phyloP scores from a whole-genome alignment of 2,797 vertebrate genomes.

The Scarus forsteni region DNA sequence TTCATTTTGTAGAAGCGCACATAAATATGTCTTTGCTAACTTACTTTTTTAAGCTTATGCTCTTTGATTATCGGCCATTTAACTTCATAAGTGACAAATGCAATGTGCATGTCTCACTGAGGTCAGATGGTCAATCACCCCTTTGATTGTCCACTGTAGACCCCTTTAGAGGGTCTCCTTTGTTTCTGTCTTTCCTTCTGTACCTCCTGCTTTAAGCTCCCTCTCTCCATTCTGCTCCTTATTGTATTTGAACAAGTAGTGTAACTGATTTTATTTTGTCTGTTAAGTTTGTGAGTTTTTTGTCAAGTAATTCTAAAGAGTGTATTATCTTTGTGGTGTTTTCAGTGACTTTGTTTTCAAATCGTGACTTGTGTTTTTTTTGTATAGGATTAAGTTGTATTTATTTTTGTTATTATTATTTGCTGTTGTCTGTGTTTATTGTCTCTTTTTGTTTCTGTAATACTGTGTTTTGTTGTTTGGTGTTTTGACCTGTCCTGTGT shows the following conservation, averaged over 20 bases:
- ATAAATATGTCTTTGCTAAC: slow-evolving; percentile 60
- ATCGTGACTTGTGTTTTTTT: slow-evolving; percentile 16
- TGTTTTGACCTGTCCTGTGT: slow-evolving; percentile 58
- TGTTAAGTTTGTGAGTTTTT: slow-evolving; percentile 19
- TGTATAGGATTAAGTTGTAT: neutral
- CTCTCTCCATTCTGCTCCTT: slow-evolving; percentile 16
- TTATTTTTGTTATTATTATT: slow-evolving; percentile 33
- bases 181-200: slow-evolving; percentile 34
- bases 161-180: slow-evolving; percentile 47
- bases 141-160: slow-evolving; percentile 57
- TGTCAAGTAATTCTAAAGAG: slow-evolving; percentile 37
- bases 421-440: slow-evolving; percentile 42
- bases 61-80: slow-evolving; percentile 67
- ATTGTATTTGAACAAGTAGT: slow-evolving; percentile 18
- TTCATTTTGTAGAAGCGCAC: slow-evolving; percentile 55
- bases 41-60: slow-evolving; percentile 50
- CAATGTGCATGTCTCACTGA: slow-evolving; percentile 71
- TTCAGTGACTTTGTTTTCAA: slow-evolving; percentile 23
- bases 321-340: slow-evolving; percentile 48
- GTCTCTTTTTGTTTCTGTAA: slow-evolving; percentile 30
- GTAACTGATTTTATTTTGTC: slow-evolving; percentile 18
- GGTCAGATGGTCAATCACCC: slow-evolving; percentile 68
- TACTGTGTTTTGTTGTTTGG: slow-evolving; percentile 44
- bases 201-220: slow-evolving; percentile 24
- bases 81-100: slow-evolving; percentile 53